Percentiles rank a stretch among this genome's conserved stretches.
Evolutionary conservation across 1,140 invertebrate species (phyloP).

Genomic region (Aporrectodea caliginosa): DNA sequence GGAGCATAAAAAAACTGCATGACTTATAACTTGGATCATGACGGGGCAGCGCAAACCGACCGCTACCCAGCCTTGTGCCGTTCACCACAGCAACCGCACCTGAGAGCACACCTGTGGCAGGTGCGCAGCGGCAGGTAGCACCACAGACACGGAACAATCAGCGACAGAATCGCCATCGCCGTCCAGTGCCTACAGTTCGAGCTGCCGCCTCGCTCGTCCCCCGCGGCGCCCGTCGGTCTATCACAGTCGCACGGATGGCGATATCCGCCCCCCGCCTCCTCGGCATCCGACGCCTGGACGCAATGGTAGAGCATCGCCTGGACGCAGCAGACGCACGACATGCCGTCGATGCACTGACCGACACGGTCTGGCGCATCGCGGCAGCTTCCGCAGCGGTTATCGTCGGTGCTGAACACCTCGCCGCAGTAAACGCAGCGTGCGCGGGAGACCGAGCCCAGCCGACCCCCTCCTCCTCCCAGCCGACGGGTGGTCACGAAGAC

Average conservation of each 20-base stretch:
- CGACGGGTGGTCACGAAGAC: slow-evolving; percentile 47
- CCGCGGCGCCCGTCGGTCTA: no score
- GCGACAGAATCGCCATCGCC: slow-evolving; percentile 75
- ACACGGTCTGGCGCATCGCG: slow-evolving; percentile 83
- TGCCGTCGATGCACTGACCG: slow-evolving; percentile 71
- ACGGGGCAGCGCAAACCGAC: no score
- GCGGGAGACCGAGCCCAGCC: slow-evolving; percentile 34
- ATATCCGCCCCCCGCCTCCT: slow-evolving; percentile 56
- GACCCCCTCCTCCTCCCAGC: slow-evolving; percentile 36
- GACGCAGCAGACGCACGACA: slow-evolving; percentile 74
- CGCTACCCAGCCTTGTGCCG: slow-evolving; percentile 66
- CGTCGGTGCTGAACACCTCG: slow-evolving; percentile 64
- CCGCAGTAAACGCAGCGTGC: slow-evolving; percentile 57
- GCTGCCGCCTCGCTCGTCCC: slow-evolving; percentile 64
- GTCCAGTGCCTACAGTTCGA: slow-evolving; percentile 65
- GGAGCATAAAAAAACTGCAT: no score
- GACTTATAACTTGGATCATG: no score
- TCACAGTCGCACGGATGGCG: slow-evolving; percentile 53
- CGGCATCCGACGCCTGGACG: slow-evolving; percentile 68
- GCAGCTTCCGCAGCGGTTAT: slow-evolving; percentile 77
- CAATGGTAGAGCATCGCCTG: slow-evolving; percentile 88
- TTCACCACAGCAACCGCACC: slow-evolving; percentile 76
- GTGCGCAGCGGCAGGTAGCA: slow-evolving; percentile 81
- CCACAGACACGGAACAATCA: slow-evolving; percentile 87
- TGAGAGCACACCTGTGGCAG: slow-evolving; percentile 75